Base-by-base conservation (phyloP, 2,888 invertebrate genomes). In the Folsomia manolachei region DNA sequence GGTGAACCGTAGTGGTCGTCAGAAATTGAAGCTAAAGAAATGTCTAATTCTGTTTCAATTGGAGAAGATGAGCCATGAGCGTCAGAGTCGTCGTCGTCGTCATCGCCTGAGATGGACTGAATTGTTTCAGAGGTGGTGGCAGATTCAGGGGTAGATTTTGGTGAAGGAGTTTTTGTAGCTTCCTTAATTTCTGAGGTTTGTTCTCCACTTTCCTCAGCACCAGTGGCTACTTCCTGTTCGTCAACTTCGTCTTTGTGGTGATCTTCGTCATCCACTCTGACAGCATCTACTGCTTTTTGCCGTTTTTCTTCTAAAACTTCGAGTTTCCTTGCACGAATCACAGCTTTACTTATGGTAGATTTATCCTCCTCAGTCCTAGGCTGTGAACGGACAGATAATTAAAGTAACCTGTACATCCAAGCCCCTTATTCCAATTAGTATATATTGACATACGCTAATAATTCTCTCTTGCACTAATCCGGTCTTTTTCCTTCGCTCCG, bases 361-460 rank as follows among this genome's bases (percentile, higher is more conserved):
- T 89, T 89, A 82, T 92, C 92, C 82, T 92, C 92, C 82, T 93
- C 93, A 1, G 90, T 88, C 39, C 93, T 87, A 0, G 94, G 93
- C 92, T 93, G 83, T n/a, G n/a, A n/a, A n/a, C n/a, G n/a, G n/a
- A n/a, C n/a, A n/a, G n/a, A n/a, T n/a, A n/a, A n/a, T n/a, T n/a
- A n/a, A n/a, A n/a, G n/a, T n/a, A n/a, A n/a, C n/a, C n/a, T n/a
- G n/a, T n/a, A n/a, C n/a, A n/a, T n/a, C n/a, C n/a, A n/a, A n/a
- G n/a, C n/a, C n/a, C n/a, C n/a, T n/a, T n/a, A n/a, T n/a, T n/a
- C n/a, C n/a, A n/a, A n/a, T n/a, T n/a, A n/a, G n/a, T n/a, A n/a
- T n/a, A n/a, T n/a, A n/a, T n/a, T n/a, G n/a, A 87, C 88, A 87
- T 84, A 89, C 89, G 82, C 89, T 89, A 73, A 89, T 90, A 65